Conservation (phyloP, 2,797 vertebrate species). For the Tachyglossus aculeatus region DNA sequence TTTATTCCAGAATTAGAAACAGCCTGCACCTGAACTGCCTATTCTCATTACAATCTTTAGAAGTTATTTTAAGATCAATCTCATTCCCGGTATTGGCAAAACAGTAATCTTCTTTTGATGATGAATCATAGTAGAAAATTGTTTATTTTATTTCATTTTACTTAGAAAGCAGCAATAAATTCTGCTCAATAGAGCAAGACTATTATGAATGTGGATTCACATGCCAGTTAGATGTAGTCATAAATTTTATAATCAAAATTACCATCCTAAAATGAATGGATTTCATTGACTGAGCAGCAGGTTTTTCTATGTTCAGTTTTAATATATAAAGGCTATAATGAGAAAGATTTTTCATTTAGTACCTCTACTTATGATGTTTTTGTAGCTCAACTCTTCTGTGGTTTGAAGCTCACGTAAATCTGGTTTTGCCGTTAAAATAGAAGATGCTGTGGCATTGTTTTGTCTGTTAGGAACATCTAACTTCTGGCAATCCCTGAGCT, state of each 20-base stretch:
- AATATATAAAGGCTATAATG: conserved; percentile 6
- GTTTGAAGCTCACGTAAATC: too few species aligned
- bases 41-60: conserved; percentile 31
- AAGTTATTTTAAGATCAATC: conserved; percentile 39
- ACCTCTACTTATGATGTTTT: too few species aligned
- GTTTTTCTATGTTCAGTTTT: neutral
- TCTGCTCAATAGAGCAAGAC: conserved; percentile 27
- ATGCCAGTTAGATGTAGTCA: conserved; percentile 3
- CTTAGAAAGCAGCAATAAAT: conserved; percentile 37
- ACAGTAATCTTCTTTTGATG: conserved; percentile 49
- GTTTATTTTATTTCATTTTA: conserved; percentile 32
- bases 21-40: neutral
- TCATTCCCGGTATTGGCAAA: conserved; percentile 51
- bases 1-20: neutral
- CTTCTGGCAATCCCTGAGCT: too few species aligned
- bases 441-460: too few species aligned
- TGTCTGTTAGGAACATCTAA: too few species aligned
- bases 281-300: neutral
- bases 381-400: too few species aligned
- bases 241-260: conserved; percentile 3
- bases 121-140: conserved; percentile 47
- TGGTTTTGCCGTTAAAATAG: too few species aligned
- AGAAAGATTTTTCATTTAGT: neutral
- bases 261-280: neutral
- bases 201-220: conserved; percentile 9